A percentile compares a stretch with the other conserved stretches of the same genome.
Evolutionary conservation across 2,797 vertebrate genomes (phyloP).

Genomic region (Thunnus albacares): DNA sequence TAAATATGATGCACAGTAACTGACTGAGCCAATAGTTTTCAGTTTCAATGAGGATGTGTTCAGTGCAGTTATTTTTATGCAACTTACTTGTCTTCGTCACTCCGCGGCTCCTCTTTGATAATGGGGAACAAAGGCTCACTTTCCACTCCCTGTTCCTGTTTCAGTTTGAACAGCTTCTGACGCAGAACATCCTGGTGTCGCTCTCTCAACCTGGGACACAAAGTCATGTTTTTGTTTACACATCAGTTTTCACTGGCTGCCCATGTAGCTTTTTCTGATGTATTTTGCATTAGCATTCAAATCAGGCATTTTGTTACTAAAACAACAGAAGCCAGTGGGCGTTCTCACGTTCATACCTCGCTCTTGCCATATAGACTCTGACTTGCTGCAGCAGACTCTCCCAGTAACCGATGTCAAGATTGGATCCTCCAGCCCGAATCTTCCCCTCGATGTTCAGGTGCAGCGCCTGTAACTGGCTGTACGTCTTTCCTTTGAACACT

Average conservation of each 20-base stretch:
- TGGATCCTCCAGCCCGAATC: slow-evolving; percentile 94
- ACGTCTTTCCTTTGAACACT: slow-evolving; percentile 98
- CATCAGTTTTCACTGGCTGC: not conserved
- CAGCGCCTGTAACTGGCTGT: slow-evolving; percentile 95
- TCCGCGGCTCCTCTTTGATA: slow-evolving; percentile 89
- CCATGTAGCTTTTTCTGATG: not conserved
- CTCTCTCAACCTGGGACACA: slow-evolving; percentile 90
- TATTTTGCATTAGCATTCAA: not conserved
- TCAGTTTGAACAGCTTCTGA: slow-evolving; percentile 97
- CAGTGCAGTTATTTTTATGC: not conserved
- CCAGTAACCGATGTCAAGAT: slow-evolving; percentile 98
- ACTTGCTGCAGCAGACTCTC: slow-evolving; percentile 97
- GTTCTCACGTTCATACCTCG: slow-evolving; percentile 84
- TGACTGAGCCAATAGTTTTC: accelerated
- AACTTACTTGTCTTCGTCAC: slow-evolving; percentile 84
- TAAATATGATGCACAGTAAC: not conserved
- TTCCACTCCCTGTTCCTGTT: slow-evolving; percentile 98
- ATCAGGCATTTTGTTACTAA: not conserved
- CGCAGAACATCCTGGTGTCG: slow-evolving; percentile 97
- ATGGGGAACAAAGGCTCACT: slow-evolving; percentile 97
- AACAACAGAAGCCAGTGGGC: not conserved
- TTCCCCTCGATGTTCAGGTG: slow-evolving; percentile 95
- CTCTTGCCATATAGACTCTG: slow-evolving; percentile 96
- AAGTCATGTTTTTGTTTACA: not conserved
- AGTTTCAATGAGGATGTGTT: not conserved